Conservation (phyloP, 1,140 invertebrate species). For the Procambarus clarkii region DNA sequence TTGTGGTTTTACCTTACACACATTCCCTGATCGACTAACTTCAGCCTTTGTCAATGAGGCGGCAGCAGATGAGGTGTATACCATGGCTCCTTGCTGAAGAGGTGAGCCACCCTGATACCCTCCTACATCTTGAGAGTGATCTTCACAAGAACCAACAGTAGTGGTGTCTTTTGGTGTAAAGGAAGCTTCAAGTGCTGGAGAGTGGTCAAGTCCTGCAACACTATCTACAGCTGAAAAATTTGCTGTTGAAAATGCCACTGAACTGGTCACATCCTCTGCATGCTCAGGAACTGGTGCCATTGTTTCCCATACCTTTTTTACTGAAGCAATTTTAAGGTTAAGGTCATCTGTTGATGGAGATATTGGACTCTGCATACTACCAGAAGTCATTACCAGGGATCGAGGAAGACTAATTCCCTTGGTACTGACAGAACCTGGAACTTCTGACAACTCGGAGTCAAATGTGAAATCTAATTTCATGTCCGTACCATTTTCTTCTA, state of each 20-base stretch:
- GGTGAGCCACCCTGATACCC: constrained; percentile 63
- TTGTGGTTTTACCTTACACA: constrained; percentile 87
- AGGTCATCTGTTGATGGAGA: constrained; percentile 89
- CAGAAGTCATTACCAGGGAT: constrained; percentile 80
- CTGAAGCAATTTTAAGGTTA: constrained; percentile 94
- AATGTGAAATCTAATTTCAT: constrained; percentile 95
- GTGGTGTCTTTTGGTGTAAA: constrained; percentile 68
- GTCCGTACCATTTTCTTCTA: constrained; percentile 86
- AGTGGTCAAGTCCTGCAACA: constrained; percentile 69
- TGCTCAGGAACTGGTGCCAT: constrained; percentile 83
- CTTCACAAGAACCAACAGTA: constrained; percentile 63
- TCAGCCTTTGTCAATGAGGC: constrained; percentile 67
- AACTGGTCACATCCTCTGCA: constrained; percentile 77
- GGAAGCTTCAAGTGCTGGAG: constrained; percentile 64
- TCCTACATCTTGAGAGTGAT: constrained; percentile 72
- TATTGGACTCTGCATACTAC: constrained; percentile 79
- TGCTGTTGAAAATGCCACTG: constrained; percentile 77
- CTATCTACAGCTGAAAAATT: constrained; percentile 74
- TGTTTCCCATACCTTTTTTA: constrained; percentile 90
- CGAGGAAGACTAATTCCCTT: constrained; percentile 81
- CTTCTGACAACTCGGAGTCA: constrained; percentile 83
- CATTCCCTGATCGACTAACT: constrained; percentile 77
- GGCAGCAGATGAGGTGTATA: constrained; percentile 74
- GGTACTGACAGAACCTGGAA: constrained; percentile 75
- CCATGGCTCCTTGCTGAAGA: constrained; percentile 67